A percentile compares a stretch with the other conserved stretches of the same genome.
Conservation (phyloP, 2,888 invertebrate species). For the Tridacna crocea region DNA sequence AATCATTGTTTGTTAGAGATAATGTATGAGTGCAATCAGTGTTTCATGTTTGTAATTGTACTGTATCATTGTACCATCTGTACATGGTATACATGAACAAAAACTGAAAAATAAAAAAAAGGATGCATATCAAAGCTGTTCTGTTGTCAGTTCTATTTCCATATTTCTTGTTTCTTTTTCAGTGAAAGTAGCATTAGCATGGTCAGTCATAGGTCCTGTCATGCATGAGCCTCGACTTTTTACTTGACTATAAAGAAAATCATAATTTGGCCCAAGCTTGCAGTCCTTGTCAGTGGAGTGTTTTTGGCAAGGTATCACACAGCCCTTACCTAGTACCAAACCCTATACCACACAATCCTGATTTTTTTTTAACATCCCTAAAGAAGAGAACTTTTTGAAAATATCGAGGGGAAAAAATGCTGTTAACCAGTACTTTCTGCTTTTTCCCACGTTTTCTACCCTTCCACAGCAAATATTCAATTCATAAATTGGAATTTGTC, state of each 20-base stretch:
- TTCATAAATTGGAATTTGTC: not conserved
- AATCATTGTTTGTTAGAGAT: not conserved
- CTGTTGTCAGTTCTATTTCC: not conserved
- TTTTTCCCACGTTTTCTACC: not conserved
- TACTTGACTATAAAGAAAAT: too few relatives aligned
- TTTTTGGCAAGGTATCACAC: too few relatives aligned
- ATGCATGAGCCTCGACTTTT: too few relatives aligned
- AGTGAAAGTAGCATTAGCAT: not conserved
- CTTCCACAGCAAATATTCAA: not conserved
- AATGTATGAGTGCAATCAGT: slow-evolving; percentile 27
- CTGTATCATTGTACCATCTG: slow-evolving; percentile 39
- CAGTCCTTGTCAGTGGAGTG: too few relatives aligned
- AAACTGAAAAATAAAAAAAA: slow-evolving; percentile 40
- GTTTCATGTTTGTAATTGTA: slow-evolving; percentile 40
- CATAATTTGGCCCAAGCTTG: too few relatives aligned
- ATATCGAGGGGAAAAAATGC: not conserved
- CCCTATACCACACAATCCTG: not conserved
- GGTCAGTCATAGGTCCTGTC: too few relatives aligned
- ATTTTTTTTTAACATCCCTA: too few relatives aligned
- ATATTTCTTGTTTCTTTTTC: not conserved
- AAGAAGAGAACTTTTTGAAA: not conserved
- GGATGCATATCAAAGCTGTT: slow-evolving; percentile 20
- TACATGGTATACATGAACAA: slow-evolving; percentile 35
- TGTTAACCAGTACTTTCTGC: not conserved
- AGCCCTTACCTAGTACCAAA: not conserved